Evolutionary conservation across 2,113 vertebrate species (phyloP), one percentile per base, ranked within the genome.

Genomic region (Halcyon malimbica): DNA sequence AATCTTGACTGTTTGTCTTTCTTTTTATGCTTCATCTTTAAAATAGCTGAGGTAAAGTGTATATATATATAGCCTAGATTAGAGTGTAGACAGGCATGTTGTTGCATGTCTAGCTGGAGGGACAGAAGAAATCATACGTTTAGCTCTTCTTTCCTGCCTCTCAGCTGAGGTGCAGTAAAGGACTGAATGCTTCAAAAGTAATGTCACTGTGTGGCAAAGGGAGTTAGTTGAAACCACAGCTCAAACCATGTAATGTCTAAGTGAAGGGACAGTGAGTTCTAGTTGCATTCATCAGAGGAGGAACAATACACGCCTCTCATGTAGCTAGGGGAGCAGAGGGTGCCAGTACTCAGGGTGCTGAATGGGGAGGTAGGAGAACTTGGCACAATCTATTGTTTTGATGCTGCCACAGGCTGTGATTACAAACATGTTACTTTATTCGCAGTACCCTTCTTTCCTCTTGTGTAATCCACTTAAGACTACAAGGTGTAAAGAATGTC

Each of bases 101-200:
- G 91, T 64, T 94, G 81, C 96, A 91, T 0, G 83, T 96, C 93
- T 95, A 89, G 94, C 95, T 97, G 89, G 74, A 94, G 93, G 87
- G 94, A 92, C 89, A 84, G 83, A 68, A 94, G 93, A 93, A 96
- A 95, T 96, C 83, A 89, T 84, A 87, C 31, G 11, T 91, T 93
- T 89, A 84, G 89, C 65, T 95, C 64, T 80, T 90, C 53, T 91
- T 89, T 94, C 60, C 87, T 89, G 83, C 80, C 51, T 87, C 56
- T 64, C 69, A 57, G 77, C 87, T 69, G 91, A 95, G 93, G 83
- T 91, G 94, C 93, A 95, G 83, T n/a, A 37, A 87, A 78, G 71
- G 51, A 39, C 95, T 78, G 94, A 68, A 28, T 24, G 24, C 62
- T 89, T 29, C 83, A 4, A 56, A 28, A 20, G 29, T 85, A 5